Conservation (phyloP, 1,140 invertebrate genomes). For the Drosophila simulans region DNA sequence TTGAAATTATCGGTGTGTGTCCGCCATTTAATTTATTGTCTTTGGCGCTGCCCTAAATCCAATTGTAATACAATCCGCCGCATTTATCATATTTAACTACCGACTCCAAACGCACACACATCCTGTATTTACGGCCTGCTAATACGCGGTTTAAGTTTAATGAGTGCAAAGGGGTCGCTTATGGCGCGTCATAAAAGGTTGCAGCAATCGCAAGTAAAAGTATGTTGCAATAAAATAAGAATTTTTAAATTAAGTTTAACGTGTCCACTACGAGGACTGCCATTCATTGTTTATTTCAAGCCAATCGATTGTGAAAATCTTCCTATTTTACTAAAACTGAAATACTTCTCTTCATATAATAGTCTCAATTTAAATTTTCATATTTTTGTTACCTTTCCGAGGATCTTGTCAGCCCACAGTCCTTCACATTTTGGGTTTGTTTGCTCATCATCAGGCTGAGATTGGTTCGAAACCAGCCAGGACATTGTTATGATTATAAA, state of each 20-base stretch:
- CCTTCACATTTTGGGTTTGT: conserved; percentile 5
- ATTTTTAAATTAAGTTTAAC: neutral
- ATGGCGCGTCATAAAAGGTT: neutral
- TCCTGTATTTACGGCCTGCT: conserved; percentile 77
- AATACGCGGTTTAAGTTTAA: conserved; percentile 79
- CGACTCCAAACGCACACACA: conserved; percentile 64
- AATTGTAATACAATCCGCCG: conserved; percentile 76
- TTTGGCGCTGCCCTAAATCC: conserved; percentile 77
- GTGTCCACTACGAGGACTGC: too few relatives aligned
- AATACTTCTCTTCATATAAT: neutral
- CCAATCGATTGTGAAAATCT: too few relatives aligned
- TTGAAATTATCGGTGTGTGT: conserved; percentile 72
- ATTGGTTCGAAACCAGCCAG: conserved; percentile 31
- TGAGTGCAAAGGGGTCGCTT: conserved; percentile 44
- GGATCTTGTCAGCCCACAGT: neutral
- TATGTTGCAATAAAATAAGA: neutral
- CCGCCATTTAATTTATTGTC: conserved; percentile 68
- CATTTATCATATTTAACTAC: conserved; percentile 82
- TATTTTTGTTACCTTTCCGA: neutral
- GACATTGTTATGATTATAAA: conserved; percentile 77
- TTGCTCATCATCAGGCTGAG: conserved; percentile 48
- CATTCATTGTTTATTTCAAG: too few relatives aligned
- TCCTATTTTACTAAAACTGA: neutral
- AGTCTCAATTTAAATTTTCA: neutral
- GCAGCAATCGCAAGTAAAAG: neutral